phyloP scores from a whole-genome alignment of 1,140 invertebrate species.

The Drosophila bocki region DNA sequence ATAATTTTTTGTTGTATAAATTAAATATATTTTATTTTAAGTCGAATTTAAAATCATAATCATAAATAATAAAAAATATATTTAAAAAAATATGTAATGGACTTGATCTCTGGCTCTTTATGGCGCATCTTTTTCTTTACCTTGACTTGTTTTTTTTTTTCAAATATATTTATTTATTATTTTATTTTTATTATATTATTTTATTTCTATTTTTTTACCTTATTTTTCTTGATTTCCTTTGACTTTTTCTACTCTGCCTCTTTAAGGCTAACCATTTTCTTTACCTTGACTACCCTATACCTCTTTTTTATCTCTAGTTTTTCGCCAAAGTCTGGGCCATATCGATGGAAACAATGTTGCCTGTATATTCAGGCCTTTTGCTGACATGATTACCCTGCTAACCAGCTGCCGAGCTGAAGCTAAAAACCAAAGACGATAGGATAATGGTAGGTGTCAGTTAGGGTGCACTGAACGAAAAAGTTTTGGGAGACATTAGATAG shows the following conservation, averaged over 20 bases:
- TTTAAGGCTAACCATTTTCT: not conserved
- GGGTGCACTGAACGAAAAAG: not conserved
- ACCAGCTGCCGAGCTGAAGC: slow-evolving; percentile 25
- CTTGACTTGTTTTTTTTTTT: no score
- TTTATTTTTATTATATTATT: no score
- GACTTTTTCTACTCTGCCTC: not conserved
- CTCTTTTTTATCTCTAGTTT: not conserved
- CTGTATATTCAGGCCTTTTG: slow-evolving; percentile 50
- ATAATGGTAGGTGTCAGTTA: slow-evolving; percentile 31
- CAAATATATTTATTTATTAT: no score
- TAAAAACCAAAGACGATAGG: slow-evolving; percentile 10
- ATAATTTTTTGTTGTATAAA: no score
- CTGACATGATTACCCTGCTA: slow-evolving; percentile 68
- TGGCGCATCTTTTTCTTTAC: no score
- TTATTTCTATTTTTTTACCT: no score
- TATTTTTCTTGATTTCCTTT: not conserved
- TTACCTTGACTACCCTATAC: not conserved
- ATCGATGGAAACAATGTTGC: slow-evolving; percentile 55
- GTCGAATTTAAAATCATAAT: no score
- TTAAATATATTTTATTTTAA: not conserved
- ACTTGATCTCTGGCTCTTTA: no score
- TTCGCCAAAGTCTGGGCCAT: slow-evolving; percentile 7
- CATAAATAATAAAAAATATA: no score
- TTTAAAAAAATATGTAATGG: no score
- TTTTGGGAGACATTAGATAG: no score